A percentile compares a stretch with the other conserved stretches of the same genome.
phyloP scores from a whole-genome alignment of 2,797 vertebrate genomes.

The Rhincodon typus region DNA sequence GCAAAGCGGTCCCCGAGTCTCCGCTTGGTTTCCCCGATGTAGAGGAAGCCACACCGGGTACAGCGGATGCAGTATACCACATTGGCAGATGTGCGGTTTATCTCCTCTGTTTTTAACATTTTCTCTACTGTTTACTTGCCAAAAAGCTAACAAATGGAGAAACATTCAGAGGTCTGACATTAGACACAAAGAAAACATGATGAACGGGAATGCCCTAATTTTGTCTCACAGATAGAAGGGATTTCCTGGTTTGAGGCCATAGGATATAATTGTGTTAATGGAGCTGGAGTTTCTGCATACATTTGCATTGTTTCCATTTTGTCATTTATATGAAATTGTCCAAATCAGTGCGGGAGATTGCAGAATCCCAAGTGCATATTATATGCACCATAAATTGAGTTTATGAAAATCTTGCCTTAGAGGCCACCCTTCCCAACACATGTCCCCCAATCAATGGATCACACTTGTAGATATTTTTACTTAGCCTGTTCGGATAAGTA shows the following conservation, averaged over 20 bases:
- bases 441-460: neutral
- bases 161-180: neutral
- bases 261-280: neutral
- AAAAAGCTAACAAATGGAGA: neutral
- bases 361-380: neutral
- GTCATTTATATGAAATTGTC: neutral
- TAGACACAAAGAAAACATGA: neutral
- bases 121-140: too few species aligned
- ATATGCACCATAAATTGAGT: neutral
- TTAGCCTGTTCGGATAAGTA: too few species aligned
- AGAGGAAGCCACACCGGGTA: too few species aligned
- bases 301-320: neutral
- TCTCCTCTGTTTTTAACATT: too few species aligned
- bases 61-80: too few species aligned
- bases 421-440: neutral
- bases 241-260: neutral
- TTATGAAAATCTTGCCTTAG: neutral
- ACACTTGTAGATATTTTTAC: neutral
- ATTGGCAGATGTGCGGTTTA: too few species aligned
- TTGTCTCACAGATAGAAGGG: neutral
- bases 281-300: neutral
- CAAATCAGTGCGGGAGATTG: neutral
- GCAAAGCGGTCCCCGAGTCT: too few species aligned
- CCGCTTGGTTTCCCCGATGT: too few species aligned
- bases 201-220: neutral